Conservation (phyloP, 2,888 invertebrate genomes). For the Malacosoma neustria region DNA sequence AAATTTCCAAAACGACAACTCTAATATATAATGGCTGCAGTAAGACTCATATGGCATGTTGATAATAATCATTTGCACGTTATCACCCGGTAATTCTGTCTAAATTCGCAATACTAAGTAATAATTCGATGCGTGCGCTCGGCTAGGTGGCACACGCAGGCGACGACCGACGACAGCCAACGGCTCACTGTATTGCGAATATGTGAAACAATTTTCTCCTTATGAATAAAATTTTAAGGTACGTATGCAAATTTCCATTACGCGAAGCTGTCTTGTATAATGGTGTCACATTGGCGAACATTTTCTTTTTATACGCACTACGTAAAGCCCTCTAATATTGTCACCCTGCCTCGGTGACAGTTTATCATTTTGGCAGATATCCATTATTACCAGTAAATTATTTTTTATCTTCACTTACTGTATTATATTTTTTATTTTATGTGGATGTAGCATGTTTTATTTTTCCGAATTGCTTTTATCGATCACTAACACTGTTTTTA, state of each 20-base stretch:
- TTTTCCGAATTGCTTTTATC: too few relatives aligned
- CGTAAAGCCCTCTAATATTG: conserved; percentile 41
- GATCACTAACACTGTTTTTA: too few relatives aligned
- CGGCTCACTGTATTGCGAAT: conserved; percentile 19
- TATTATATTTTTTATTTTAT: too few relatives aligned
- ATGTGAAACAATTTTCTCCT: conserved; percentile 68
- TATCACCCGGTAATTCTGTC: conserved; percentile 34
- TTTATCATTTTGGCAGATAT: conserved; percentile 8
- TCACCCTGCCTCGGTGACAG: conserved; percentile 16
- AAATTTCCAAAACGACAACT: too few relatives aligned
- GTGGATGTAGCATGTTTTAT: too few relatives aligned
- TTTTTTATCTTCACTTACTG: too few relatives aligned
- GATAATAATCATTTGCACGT: conserved; percentile 27
- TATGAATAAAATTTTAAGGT: conserved; percentile 73
- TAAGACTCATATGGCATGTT: conserved; percentile 4
- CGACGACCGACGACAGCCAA: conserved; percentile 7
- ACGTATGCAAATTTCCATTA: conserved; percentile 70
- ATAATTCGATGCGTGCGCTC: conserved; percentile 62
- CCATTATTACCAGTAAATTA: background rate
- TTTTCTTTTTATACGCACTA: conserved; percentile 54
- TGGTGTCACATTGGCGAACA: conserved; percentile 56
- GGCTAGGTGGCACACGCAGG: conserved; percentile 32
- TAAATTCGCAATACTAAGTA: conserved; percentile 43
- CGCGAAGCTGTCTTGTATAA: conserved; percentile 49
- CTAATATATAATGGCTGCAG: background rate